A percentile compares a stretch with the other conserved stretches of the same genome.
Conservation (phyloP, 1,140 invertebrate genomes). For the Bombus waltoni region DNA sequence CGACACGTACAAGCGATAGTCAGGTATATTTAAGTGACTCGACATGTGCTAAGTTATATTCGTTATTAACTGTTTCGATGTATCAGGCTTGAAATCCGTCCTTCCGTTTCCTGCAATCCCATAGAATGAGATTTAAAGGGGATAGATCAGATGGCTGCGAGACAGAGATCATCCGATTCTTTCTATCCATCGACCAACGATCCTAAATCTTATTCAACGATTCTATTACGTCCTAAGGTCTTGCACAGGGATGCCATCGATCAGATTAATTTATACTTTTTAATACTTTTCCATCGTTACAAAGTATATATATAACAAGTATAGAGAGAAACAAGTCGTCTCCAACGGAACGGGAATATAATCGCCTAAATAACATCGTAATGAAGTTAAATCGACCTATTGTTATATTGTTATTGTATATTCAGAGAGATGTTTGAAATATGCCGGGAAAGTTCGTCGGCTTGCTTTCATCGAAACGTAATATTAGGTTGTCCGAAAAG, state of each 20-base stretch:
- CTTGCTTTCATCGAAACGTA: no score
- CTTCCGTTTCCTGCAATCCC: background rate
- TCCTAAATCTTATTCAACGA: background rate
- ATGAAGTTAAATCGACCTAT: background rate
- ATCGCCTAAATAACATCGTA: background rate
- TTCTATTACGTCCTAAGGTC: background rate
- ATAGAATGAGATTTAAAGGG: background rate
- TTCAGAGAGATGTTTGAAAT: background rate
- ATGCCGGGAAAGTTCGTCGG: background rate
- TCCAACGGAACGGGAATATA: background rate
- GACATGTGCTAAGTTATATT: background rate
- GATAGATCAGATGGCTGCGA: background rate
- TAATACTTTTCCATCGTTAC: background rate
- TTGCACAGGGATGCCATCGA: background rate
- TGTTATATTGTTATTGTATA: no score
- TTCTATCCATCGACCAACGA: background rate
- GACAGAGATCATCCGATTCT: background rate
- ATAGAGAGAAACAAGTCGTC: background rate
- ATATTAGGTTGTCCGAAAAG: no score
- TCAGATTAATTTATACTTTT: no score
- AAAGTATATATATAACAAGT: background rate
- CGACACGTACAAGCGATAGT: background rate
- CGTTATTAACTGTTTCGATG: background rate
- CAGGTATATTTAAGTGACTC: background rate
- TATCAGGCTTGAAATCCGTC: background rate